Evolutionary conservation across 2,888 invertebrate species (phyloP), one percentile per base, ranked within the genome.

Genomic region (Eucera pruinosa): DNA sequence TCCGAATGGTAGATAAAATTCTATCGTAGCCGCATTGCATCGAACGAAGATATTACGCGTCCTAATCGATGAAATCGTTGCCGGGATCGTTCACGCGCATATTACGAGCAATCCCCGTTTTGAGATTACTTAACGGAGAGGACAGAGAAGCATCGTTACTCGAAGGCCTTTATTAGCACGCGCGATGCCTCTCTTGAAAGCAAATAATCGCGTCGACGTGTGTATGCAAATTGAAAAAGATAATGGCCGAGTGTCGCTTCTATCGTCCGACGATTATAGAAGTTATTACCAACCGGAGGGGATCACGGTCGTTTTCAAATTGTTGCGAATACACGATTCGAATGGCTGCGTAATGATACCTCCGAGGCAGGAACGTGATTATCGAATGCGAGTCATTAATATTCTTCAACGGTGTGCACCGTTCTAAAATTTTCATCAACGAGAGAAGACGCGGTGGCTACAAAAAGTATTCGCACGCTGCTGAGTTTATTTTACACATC

Each of bases 211-310:
- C 47, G 60, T 66, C 54, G 70, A 57, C 66, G 64, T 72, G 52
- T 23, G 73, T 86, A 84, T 83, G 81, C 86, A 83, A 84, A 80
- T 83, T 71, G 71, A 58, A 65, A 70, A 70, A 52, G 50, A 64
- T 69, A 47, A 81, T 73, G 11, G 52, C n/a, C 9, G 45, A 64
- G 62, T 60, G 80, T 75, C 77, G 66, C 73, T 78, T 55, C 68
- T 68, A 50, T 68, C 67, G 65, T 47, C 41, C 50, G 23, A 11
- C 61, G 76, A 80, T 82, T 82, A 62, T 54, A 25, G 45, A 50
- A 1, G 60, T 78, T 67, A 79, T 84, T 82, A 75, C 70, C 18
- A 30, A 9, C 2, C 2, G 23, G 23, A 15, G 3, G 3, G 76
- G 68, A 85, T 80, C 80, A 85, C 64, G 68, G 60, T 39, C 73